Conservation (phyloP, 2,113 vertebrate genomes). For the Centropristis striata region DNA sequence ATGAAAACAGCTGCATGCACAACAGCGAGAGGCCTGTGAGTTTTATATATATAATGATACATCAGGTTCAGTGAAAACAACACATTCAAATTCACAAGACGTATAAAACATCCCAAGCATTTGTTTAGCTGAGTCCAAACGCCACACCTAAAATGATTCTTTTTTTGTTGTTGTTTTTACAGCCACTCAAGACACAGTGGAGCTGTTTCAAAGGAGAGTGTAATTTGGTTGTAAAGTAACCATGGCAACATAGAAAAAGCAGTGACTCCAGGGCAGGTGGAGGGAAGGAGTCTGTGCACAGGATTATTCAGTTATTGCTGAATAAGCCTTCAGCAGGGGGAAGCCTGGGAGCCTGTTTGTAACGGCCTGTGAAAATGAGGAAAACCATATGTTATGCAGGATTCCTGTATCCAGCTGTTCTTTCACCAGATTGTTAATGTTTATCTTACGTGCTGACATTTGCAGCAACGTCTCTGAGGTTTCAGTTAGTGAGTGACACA, state of each 20-base stretch:
- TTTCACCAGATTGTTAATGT: slow-evolving; percentile 21
- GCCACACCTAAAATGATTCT: slow-evolving; percentile 12
- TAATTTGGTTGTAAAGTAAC: slow-evolving; percentile 73
- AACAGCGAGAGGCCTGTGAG: background rate
- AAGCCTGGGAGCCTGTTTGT: slow-evolving; percentile 9
- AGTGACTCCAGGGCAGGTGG: slow-evolving; percentile 52
- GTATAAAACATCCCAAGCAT: slow-evolving; percentile 3
- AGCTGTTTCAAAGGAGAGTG: slow-evolving; percentile 53
- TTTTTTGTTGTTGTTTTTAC: background rate
- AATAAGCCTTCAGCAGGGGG: slow-evolving; percentile 20
- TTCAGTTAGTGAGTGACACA: background rate
- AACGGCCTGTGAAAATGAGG: slow-evolving; percentile 3
- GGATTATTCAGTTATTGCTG: slow-evolving; percentile 41
- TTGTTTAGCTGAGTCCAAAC: slow-evolving; percentile 8
- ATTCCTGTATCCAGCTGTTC: slow-evolving; percentile 7
- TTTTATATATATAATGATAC: background rate
- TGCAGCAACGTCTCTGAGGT: background rate
- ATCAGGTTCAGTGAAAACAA: background rate
- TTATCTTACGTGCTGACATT: slow-evolving; percentile 18
- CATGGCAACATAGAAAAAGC: slow-evolving; percentile 72
- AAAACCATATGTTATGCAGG: slow-evolving; percentile 17
- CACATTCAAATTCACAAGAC: background rate
- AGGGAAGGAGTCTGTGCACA: slow-evolving; percentile 23
- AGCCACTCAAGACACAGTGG: slow-evolving; percentile 34
- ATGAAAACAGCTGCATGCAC: background rate